Base-by-base conservation (phyloP, 1,140 invertebrate genomes). In the Pogonomyrmex barbatus region DNA sequence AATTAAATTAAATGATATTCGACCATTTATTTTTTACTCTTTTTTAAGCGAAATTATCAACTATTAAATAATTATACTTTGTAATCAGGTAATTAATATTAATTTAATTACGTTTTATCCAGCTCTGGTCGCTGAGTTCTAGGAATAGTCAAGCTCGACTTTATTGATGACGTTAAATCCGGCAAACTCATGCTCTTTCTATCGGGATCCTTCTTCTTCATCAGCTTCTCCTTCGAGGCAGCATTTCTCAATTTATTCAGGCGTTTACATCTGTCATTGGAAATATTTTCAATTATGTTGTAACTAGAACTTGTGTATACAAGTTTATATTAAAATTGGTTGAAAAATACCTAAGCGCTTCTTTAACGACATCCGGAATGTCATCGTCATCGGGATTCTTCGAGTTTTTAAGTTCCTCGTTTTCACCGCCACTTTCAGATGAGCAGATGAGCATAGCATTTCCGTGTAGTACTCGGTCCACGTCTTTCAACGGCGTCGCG, bases 401-500 rank as follows among this genome's bases (percentile, higher is more conserved):
- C n/a, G 42, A 47, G 9, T n/a, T 75, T 60, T 45, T 56, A 50
- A 8, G 30, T 39, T 95, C 94, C 2, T 91, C 84, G 42, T 67
- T 86, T 4, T 62, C 71, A 71, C 95, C 96, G 4, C 96, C 96
- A 0, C 63, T 94, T 94, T 30, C 67, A 4, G 52, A 96, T 95
- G 87, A 96, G 91, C 97, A 97, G 87, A 97, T 97, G 0, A 97
- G 97, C 36, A 97, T 95, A 24, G 96, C 96, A 71, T 96, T 97
- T 42, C 96, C 97, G 82, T 97, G 97, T 2, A 97, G 90, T 5
- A 97, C 95, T 92, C 94, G 90, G 87, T 97, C 97, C 71, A 96
- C 96, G 89, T 97, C 97, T 6, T 97, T 96, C 94, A 97, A 96
- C 0, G 97, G 97, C 0, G 97, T 97, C 0, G 97, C 97, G 88